These are phyloP conservation scores for Gerris lacustris DNA, from an alignment of 2,888 invertebrate genomes.

Conservation along the genomic window DNA sequence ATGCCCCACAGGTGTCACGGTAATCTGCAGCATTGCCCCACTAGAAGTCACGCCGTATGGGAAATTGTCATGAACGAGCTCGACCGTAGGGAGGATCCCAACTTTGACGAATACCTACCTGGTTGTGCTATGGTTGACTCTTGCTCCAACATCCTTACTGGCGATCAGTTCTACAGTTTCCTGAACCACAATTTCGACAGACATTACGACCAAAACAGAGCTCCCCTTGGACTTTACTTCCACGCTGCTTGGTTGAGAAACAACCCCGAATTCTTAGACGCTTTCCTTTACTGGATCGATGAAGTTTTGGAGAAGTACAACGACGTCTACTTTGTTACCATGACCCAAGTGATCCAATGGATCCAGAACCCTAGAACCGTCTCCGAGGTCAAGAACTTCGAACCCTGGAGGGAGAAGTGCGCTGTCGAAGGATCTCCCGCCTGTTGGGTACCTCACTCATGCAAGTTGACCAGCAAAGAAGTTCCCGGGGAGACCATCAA, in stretches of 20 bases:
- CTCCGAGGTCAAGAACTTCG: constrained; percentile 78
- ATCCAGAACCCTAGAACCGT: constrained; percentile 81
- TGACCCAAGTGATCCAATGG: constrained; percentile 95
- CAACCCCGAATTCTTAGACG: constrained; percentile 82
- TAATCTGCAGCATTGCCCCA: constrained; percentile 80
- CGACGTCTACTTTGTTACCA: constrained; percentile 86
- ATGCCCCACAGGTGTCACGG: constrained; percentile 92
- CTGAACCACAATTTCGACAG: constrained; percentile 86
- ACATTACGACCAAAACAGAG: constrained; percentile 80
- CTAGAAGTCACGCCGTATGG: constrained; percentile 86
- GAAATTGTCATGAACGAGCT: constrained; percentile 93
- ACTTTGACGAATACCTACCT: constrained; percentile 74
- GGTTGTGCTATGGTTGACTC: constrained; percentile 93
- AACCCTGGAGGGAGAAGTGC: constrained; percentile 90
- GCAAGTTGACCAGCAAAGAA: constrained; percentile 84
- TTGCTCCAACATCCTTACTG: constrained; percentile 80
- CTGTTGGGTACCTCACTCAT: constrained; percentile 80
- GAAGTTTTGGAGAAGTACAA: constrained; percentile 72
- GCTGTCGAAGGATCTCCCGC: constrained; percentile 68
- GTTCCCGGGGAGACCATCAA: constrained; percentile 89
- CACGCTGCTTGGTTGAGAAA: constrained; percentile 88
- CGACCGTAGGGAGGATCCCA: constrained; percentile 81
- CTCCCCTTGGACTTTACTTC: constrained; percentile 80
- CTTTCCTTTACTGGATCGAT: constrained; percentile 87
- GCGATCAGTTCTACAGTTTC: constrained; percentile 90